A percentile compares a stretch with the other conserved stretches of the same genome.
These are phyloP conservation scores for Chrosomus eos DNA, from an alignment of 2,797 vertebrate genomes.

Conservation along the genomic window DNA sequence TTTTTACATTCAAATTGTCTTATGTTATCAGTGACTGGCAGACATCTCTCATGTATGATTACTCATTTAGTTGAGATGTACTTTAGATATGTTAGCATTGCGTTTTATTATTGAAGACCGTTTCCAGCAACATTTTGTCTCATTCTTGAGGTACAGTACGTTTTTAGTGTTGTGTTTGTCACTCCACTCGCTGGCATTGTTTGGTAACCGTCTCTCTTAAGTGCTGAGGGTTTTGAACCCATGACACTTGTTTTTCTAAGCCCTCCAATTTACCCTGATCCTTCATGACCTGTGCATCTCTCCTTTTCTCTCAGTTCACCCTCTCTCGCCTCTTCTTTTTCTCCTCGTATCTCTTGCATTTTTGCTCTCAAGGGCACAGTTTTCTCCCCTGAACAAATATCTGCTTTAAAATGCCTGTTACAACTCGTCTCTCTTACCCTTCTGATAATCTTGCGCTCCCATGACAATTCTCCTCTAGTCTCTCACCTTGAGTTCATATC, in stretches of 20 bases:
- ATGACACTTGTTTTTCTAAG: constrained; percentile 36
- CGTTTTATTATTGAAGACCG: background rate
- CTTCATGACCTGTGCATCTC: constrained; percentile 13
- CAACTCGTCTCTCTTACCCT: constrained; percentile 29
- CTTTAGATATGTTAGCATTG: background rate
- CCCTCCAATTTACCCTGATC: constrained; percentile 28
- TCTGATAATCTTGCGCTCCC: constrained; percentile 38
- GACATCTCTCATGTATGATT: background rate
- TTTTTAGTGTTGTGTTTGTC: background rate
- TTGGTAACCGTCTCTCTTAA: constrained; percentile 4
- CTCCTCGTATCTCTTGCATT: background rate
- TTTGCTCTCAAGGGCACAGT: constrained; percentile 35
- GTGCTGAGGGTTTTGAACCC: constrained; percentile 24
- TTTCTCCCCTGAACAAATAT: constrained; percentile 42
- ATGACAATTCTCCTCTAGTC: constrained; percentile 41
- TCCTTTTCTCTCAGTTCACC: constrained; percentile 25
- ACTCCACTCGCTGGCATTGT: background rate
- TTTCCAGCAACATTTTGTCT: background rate
- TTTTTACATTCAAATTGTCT: background rate
- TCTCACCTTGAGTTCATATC: constrained; percentile 46
- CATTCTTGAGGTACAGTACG: background rate
- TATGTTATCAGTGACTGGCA: background rate
- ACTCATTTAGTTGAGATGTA: background rate
- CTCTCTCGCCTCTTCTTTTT: background rate
- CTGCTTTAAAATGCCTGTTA: constrained; percentile 44